Evolutionary conservation across 2,797 vertebrate genomes (phyloP), one percentile per base, ranked within the genome.

Genomic region (Pelobates cultripes): DNA sequence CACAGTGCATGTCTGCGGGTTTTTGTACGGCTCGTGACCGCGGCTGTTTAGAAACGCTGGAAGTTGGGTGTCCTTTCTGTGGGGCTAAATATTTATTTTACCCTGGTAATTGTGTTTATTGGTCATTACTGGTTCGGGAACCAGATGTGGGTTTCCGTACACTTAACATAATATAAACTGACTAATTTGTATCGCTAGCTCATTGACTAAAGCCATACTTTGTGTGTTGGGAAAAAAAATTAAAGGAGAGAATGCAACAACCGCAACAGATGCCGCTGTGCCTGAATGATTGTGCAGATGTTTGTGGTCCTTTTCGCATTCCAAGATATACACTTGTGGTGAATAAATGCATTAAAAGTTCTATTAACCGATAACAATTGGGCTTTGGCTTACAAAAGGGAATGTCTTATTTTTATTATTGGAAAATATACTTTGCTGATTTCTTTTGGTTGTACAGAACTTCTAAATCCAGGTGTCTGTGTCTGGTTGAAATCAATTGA

Each of bases 31-130:
- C 89, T 87, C 88, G 69, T 86, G 89, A 87, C 89, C 89, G 86
- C 84, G 85, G 87, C 87, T 90, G 87, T 51, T 86, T 78, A 82
- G 77, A 87, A 91, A 87, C 88, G 80, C 78, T 43, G 85, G 85
- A 81, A 76, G 87, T 79, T 72, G 75, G 82, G 84, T 78, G 71
- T 86, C 73, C 89, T 88, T 12, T 82, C 85, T 70, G 84, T 78
- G 87, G 87, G 43, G 84, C 81, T 80, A 76, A 88, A 85, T 85
- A 83, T 76, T 81, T 85, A 86, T 85, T 88, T 86, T 86, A 86
- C 81, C 86, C 86, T 84, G 84, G 86, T 84, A 85, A 87, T 84
- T 82, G 63, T 85, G 80, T 66, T 88, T 88, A 86, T 85, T 87
- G 42, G 0, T 85, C 84, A n/a, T 82, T 87, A 51, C 88, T 83